Evolutionary conservation across 2,888 invertebrate genomes (phyloP), one percentile per base, ranked within the genome.

Genomic region (Eupithecia tripunctaria): DNA sequence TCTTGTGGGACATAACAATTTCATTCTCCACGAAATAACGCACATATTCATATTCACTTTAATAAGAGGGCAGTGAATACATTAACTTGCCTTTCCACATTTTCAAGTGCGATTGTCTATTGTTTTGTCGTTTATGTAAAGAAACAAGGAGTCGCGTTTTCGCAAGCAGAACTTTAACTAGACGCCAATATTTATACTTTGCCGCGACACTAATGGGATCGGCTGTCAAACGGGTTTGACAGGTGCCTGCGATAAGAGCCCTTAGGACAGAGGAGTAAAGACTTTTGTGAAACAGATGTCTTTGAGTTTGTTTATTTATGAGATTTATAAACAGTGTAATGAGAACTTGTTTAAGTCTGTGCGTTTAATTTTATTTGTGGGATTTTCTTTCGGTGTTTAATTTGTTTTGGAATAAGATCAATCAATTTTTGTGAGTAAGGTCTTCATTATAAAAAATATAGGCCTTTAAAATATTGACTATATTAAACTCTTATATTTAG

Each of bases 201-300:
- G 47, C 71, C 64, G 69, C 70, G n/a, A 59, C 76, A 69, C 25
- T 74, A 76, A 76, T 75, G 73, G 71, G 67, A 73, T 68, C 73
- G 75, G 68, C 67, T 76, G 79, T 79, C 78, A 76, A 76, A 78
- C 78, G 41, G 36, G 78, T 79, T 78, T 76, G 75, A 79, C 79
- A 78, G 74, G 74, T 75, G 72, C 70, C 71, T 51, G 59, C 38
- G 69, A 69, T 73, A 73, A 71, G 71, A 63, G 59, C 71, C 74
- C 72, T 70, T 36, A 43, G 72, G 72, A 64, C 67, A 60, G 25
- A 12, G 67, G 14, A 70, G 70, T 67, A 67, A 64, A 65, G 68
- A 68, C 43, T 69, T 70, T 60, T 68, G 47, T 66, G 60, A 60
- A 70, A 72, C 72, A 75, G 70, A 72, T 75, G 75, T 75, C 69